A percentile compares a stretch with the other conserved stretches of the same genome.
Evolutionary conservation across 2,113 vertebrate species (phyloP).

Genomic region (Microtus richardsoni): DNA sequence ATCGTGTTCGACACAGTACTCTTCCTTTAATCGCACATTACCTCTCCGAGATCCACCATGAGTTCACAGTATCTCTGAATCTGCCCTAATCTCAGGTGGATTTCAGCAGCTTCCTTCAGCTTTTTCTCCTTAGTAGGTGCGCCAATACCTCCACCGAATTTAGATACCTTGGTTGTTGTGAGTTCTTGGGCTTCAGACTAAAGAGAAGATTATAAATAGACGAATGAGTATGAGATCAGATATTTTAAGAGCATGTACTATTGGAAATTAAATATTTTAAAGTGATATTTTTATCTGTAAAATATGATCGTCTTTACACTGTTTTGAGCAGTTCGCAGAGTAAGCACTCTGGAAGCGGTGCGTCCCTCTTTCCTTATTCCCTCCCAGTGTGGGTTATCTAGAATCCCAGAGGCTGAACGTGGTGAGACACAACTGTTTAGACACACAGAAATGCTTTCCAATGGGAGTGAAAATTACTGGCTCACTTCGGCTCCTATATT

Average conservation of each 20-base stretch:
- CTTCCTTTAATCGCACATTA: slow-evolving; percentile 78
- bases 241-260: background rate
- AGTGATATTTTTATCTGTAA: background rate
- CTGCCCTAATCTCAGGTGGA: slow-evolving; percentile 96
- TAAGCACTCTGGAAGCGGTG: fast-evolving
- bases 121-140: slow-evolving; percentile 96
- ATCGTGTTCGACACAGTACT: background rate
- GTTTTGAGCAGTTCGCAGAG: background rate
- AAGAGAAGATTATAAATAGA: background rate
- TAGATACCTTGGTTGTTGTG: slow-evolving; percentile 98
- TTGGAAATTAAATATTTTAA: background rate
- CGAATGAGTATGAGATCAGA: background rate
- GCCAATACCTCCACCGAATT: slow-evolving; percentile 97
- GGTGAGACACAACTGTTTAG: background rate
- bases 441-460: background rate
- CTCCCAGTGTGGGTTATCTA: background rate
- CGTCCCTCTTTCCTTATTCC: background rate
- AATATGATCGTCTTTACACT: background rate
- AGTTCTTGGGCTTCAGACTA: slow-evolving; percentile 98
- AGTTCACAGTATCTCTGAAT: slow-evolving; percentile 98
- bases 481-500: background rate
- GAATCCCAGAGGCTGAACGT: background rate
- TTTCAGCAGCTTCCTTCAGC: slow-evolving; percentile 96
- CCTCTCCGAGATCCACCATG: slow-evolving; percentile 99
- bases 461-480: background rate